Evolutionary conservation across 2,797 vertebrate genomes (phyloP).

Genomic region (Acanthiza pusilla): DNA sequence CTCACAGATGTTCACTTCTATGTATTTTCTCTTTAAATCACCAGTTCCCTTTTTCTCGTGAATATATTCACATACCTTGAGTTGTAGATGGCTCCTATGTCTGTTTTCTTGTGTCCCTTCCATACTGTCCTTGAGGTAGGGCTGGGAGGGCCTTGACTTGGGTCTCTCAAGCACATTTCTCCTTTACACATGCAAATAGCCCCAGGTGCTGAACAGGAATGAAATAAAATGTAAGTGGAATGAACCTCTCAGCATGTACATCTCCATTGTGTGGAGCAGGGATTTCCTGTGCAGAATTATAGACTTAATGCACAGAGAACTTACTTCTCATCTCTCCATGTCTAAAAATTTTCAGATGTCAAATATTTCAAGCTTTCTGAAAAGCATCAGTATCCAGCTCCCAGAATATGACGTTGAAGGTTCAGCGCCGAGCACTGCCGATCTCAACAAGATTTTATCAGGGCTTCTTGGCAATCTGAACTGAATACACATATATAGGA

Average conservation of each 20-base stretch:
- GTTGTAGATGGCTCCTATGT: background rate
- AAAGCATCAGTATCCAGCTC: background rate
- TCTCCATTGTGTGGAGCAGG: background rate
- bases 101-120: background rate
- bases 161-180: background rate
- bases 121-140: background rate
- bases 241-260: background rate
- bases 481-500: background rate
- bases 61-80: background rate
- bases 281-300: background rate
- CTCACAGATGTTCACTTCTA: background rate
- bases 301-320: background rate
- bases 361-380: background rate
- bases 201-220: background rate
- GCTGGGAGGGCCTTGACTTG: background rate
- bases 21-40: background rate
- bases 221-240: background rate
- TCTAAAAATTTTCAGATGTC: background rate
- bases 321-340: background rate
- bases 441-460: background rate
- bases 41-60: background rate
- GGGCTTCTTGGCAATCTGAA: background rate
- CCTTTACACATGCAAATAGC: background rate
- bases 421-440: background rate
- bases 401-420: background rate